Evolutionary conservation across 2,888 invertebrate species (phyloP), one percentile per base, ranked within the genome.

Genomic region (Drosophila ochracea): DNA sequence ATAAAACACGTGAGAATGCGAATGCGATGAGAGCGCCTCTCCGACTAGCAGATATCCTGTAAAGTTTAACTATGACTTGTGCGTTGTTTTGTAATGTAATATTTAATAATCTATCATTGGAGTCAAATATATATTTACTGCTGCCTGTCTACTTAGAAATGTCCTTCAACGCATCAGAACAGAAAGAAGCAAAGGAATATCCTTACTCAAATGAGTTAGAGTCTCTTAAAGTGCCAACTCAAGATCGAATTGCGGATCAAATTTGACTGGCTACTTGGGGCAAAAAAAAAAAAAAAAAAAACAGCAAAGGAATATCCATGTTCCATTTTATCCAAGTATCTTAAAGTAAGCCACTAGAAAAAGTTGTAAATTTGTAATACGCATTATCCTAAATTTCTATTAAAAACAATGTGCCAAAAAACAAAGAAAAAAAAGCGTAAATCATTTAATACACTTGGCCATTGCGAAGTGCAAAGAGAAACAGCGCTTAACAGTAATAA

Each of bases 391-490:
- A 31, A 9, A 58, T 21, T 58, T 21, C 58, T 11, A 21, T 58
- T 58, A 21, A 43, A 13, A 43, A 21, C 13, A 66, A 66, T 53
- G 66, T 53, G 66, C 21, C 3, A 43, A 11, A 21, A 43, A 21
- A 6, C 3, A 1, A 6, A 3, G 6, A 11, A 31, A 47, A 55
- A 16, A 30, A 10, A 19, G 19, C 4, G 9, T 52, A 68, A 77
- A 62, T 64, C 72, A 57, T 52, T 64, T 70, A 59, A 70, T 60
- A 6, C 68, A 25, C 11, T 37, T 67, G 67, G 37, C 58, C 33
- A 67, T 54, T 53, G 39, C n/a, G 4, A 65, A 53, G 60, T 28
- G 11, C 37, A 60, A 52, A 57, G 39, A 41, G 62, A 59, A 57
- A 28, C 53, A 30, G 35, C 66, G 61, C 57, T 58, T 69, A 61